These are phyloP conservation scores for Bufotes viridis DNA, from an alignment of 2,797 vertebrate genomes.

Conservation along the genomic window DNA sequence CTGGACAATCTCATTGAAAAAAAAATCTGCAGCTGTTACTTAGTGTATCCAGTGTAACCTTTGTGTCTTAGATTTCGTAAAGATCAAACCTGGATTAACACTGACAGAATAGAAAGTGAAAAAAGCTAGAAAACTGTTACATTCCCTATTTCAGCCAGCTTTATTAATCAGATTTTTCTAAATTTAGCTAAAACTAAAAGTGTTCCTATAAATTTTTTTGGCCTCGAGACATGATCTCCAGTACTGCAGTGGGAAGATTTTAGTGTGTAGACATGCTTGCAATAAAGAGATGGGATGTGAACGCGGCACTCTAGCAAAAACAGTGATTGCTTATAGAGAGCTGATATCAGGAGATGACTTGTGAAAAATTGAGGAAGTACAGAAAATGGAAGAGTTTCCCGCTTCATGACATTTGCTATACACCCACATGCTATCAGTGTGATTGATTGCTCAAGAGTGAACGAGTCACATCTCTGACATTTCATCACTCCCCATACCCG, in stretches of 20 bases:
- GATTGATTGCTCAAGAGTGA: conserved; percentile 43
- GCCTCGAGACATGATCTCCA: not conserved
- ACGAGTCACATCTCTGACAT: conserved; percentile 17
- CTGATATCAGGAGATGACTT: conserved; percentile 15
- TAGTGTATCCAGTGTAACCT: not conserved
- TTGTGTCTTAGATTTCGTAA: not conserved
- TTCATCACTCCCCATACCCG: conserved; percentile 1
- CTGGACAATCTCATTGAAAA: not conserved
- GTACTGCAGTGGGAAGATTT: not conserved
- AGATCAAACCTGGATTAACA: not conserved
- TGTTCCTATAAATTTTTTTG: not conserved
- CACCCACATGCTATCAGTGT: conserved; percentile 33
- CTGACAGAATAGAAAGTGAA: not conserved
- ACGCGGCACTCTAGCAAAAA: not conserved
- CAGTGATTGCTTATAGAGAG: not conserved
- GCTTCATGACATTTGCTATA: conserved; percentile 15
- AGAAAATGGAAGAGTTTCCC: conserved; percentile 12
- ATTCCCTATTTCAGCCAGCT: not conserved
- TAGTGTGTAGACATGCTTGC: not conserved
- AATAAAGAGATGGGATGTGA: not conserved
- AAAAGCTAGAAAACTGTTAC: not conserved
- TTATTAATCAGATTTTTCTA: not conserved
- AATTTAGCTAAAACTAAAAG: not conserved
- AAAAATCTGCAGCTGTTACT: not conserved
- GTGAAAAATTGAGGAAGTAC: conserved; percentile 27